Evolutionary conservation across 2,888 invertebrate genomes (phyloP), one percentile per base, ranked within the genome.

Genomic region (Trilocha varians): DNA sequence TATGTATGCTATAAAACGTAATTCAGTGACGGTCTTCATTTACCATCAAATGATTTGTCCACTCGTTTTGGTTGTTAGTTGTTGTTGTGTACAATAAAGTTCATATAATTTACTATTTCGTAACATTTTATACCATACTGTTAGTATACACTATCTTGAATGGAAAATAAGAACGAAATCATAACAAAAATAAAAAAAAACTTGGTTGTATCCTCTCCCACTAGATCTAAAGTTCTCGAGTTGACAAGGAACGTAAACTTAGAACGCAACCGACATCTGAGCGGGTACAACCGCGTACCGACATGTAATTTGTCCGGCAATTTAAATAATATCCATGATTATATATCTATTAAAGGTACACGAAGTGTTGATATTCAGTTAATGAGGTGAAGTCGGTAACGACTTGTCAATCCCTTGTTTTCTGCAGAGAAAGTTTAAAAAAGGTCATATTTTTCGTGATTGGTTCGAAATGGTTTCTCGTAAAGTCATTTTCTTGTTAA

Each of bases 241-340:
- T 62, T 62, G 57, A 66, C 71, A 77, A 77, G 78, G 77, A 78
- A 77, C 70, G 34, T 69, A 71, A 70, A 74, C 65, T 77, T 61
- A 66, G 74, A 79, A 82, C 72, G 64, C 69, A 75, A 72, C 74
- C 72, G 76, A 79, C 80, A 74, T 70, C 72, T 71, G 76, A 76
- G 68, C 74, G 70, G 64, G 66, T 75, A 69, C 65, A 72, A 70
- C 76, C 70, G 73, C 66, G 71, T 75, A 73, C 78, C 67, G 73
- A 74, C 72, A 50, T 82, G 67, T 78, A 83, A 83, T 83, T 83
- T 83, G 82, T 80, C 82, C 74, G 59, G 78, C 80, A 82, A 84
- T 83, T 84, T 84, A 75, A 82, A 83, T 84, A 84, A 83, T 84
- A 75, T 73, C 71, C 76, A 78, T 83, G 72, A 82, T 82, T 79